phyloP scores from a whole-genome alignment of 2,888 invertebrate species.

The Hemistola chrysoprasaria region DNA sequence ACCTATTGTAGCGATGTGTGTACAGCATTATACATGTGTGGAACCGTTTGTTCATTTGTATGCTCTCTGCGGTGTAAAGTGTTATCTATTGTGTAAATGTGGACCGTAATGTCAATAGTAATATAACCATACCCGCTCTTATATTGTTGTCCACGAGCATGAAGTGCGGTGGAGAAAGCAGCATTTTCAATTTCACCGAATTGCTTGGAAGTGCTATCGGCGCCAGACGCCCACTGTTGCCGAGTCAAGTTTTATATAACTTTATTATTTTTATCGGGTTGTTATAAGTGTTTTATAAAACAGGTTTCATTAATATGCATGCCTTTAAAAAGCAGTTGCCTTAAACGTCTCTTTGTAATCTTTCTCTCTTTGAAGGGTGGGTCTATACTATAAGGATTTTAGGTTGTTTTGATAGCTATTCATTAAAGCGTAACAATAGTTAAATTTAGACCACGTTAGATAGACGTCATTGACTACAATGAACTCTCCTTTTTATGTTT shows the following conservation, averaged over 20 bases:
- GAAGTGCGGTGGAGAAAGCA: conserved; percentile 22
- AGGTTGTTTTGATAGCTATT: no score
- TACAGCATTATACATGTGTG: conserved; percentile 24
- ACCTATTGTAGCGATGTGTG: no score
- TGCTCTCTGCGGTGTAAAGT: conserved; percentile 39
- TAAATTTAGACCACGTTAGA: no score
- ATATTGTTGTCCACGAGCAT: conserved; percentile 11
- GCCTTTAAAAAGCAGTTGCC: no score
- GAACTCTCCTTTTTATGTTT: no score
- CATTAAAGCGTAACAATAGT: no score
- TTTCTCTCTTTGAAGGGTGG: no score
- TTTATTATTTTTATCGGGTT: conserved; percentile 5
- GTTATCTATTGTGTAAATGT: conserved; percentile 69
- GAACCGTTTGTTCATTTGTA: conserved; percentile 59
- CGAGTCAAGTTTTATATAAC: conserved; percentile 1
- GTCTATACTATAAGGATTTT: no score
- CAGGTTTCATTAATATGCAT: no score
- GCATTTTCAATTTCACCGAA: conserved; percentile 19
- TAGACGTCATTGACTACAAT: no score
- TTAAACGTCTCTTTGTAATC: no score
- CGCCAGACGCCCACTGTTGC: not conserved
- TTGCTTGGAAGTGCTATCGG: conserved; percentile 1
- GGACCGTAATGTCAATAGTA: conserved; percentile 56
- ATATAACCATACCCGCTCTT: conserved; percentile 24
- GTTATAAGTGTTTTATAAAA: conserved; percentile 8